phyloP scores from a whole-genome alignment of 2,888 invertebrate species.

The Encarsia formosa region DNA sequence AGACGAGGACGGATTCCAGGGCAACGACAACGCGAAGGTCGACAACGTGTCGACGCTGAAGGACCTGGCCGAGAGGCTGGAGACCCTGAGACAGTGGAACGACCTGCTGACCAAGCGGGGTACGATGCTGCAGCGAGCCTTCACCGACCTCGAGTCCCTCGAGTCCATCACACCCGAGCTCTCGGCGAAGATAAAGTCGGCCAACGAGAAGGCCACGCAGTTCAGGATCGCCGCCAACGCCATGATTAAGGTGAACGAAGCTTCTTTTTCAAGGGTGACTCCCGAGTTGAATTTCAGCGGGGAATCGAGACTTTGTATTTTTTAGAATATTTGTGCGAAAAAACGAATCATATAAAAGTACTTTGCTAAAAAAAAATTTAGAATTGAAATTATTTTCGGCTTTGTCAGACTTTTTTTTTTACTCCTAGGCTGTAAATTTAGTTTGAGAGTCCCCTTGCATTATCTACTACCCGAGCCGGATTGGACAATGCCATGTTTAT shows the following conservation, averaged over 20 bases:
- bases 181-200: constrained; percentile 77
- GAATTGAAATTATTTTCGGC: too few species aligned
- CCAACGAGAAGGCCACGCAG: constrained; percentile 90
- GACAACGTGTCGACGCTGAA: constrained; percentile 63
- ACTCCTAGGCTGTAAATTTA: too few species aligned
- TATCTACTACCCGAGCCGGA: too few species aligned
- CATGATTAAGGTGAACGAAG: constrained; percentile 94
- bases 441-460: too few species aligned
- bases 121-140: constrained; percentile 73
- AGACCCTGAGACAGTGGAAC: constrained; percentile 87
- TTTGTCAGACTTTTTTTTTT: too few species aligned
- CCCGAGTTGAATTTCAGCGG: too few species aligned
- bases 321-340: too few species aligned
- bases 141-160: constrained; percentile 72
- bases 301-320: too few species aligned
- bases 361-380: too few species aligned
- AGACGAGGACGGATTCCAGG: constrained; percentile 51
- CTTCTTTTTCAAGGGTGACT: too few species aligned
- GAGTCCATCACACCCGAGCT: constrained; percentile 58
- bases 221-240: constrained; percentile 94
- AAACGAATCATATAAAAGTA: too few species aligned
- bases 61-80: constrained; percentile 75
- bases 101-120: constrained; percentile 89
- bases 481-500: too few species aligned
- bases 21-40: constrained; percentile 48